Base-by-base conservation (phyloP, 2,797 vertebrate genomes). In the Chaunax sp. region DNA sequence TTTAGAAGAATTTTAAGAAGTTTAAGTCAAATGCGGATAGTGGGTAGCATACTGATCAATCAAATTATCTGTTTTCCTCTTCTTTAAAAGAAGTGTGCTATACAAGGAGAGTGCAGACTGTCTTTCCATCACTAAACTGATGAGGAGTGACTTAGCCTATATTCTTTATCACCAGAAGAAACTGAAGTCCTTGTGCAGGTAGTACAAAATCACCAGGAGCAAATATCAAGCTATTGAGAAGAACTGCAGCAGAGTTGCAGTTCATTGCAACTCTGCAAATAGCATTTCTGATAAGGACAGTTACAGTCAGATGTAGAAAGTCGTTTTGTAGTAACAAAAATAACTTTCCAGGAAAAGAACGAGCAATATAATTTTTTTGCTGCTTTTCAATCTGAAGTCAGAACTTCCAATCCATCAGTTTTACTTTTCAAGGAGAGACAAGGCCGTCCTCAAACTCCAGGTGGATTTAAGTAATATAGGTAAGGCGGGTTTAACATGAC, bases 151-250 rank as follows among this genome's bases (percentile, higher is more conserved):
- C 38, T 30, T n/a, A 33, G 33, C 22, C 1, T 30, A 14, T 54
- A 7, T 7, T 19, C 2, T 37, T 28, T 30, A 54, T 37, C 33
- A 4, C 19, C 51, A 33, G 30, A 54, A 49, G 5, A 60, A 69
- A 70, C 28, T 30, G 40, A 59, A 63, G 67, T 44, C 64, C 46
- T 77, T 62, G 51, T 58, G 20, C 19, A 57, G 74, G 58, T 67
- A 68, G 66, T 64, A 26, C 44, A 68, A 57, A 56, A 51, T 60
- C 6, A 8, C 57, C 25, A 55, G 59, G 22, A 30, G 44, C 7
- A 7, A 56, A 71, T 49, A 67, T 55, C 57, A 65, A 57, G 57
- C 53, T 47, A 69, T 35, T 69, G 2, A n/a, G n/a, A 11, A 62
- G 23, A 64, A 66, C 22, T 53, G 38, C 5, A 22, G 20, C 28